phyloP scores from a whole-genome alignment of 2,797 vertebrate genomes.

The Luscinia luscinia region DNA sequence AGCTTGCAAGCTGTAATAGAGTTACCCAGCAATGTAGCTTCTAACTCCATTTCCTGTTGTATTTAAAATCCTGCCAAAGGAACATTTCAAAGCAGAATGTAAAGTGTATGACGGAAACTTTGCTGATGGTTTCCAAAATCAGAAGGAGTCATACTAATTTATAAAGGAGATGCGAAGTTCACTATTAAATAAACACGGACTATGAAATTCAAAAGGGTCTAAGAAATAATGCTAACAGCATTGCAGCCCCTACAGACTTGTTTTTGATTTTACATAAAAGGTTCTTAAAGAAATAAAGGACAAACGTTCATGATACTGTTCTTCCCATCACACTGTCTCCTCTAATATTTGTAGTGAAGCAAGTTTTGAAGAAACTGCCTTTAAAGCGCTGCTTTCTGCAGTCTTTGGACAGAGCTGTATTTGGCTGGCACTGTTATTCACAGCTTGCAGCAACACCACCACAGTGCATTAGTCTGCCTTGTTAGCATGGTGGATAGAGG shows the following conservation, averaged over 20 bases:
- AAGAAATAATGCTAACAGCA: neutral
- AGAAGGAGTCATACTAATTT: neutral
- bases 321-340: accelerated
- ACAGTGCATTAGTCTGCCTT: accelerated
- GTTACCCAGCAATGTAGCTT: constrained; percentile 40
- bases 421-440: accelerated
- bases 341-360: neutral
- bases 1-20: neutral
- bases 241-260: neutral
- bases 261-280: neutral
- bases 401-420: neutral
- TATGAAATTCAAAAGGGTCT: neutral
- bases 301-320: neutral
- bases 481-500: accelerated
- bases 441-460: neutral
- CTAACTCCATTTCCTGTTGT: constrained; percentile 21
- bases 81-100: constrained; percentile 16
- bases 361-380: neutral
- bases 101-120: neutral
- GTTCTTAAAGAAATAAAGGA: neutral
- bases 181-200: neutral
- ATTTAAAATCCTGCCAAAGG: constrained; percentile 21
- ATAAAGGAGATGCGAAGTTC: neutral
- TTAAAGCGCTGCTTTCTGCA: neutral
- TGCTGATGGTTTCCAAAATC: neutral